Evolutionary conservation across 2,888 invertebrate genomes (phyloP), one percentile per base, ranked within the genome.

Genomic region (Anorthoa munda): DNA sequence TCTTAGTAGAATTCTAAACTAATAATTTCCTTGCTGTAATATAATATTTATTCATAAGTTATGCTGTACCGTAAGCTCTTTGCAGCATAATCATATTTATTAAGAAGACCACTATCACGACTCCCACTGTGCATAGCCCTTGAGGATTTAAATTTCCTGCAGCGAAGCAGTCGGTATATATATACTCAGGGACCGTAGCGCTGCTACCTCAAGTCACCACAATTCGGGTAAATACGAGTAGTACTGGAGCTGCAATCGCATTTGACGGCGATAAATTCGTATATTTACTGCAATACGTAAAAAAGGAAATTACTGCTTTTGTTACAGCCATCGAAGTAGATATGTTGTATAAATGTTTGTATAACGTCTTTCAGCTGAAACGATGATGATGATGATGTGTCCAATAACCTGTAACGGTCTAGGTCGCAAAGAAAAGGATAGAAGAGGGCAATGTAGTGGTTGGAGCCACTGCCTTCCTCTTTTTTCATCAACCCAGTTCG

Each of bases 141-240:
- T 46, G 65, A 68, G 67, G 60, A 68, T 85, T 83, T 80, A 77
- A 84, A 84, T 84, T 85, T 84, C 77, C 84, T 82, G 77, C 48
- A 51, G 58, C 65, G 18, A 58, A 46, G 71, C 71, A 55, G 21
- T 21, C 17, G 18, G 75, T 60, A 26, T 46, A 66, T 60, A 26
- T 46, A 66, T 2, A 76, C 66, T 67, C 55, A 18, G 63, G 12
- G 17, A 59, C 23, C 59, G 58, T 50, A 55, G 21, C 55, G 64
- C 60, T 60, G 70, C 39, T 39, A 63, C 60, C 50, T 72, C 67
- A 55, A 51, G 68, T 55, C 48, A 68, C 68, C 67, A 75, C 48
- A 75, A 71, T 64, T 59, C 46, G 60, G 13, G 59, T 66, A 75
- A 69, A 75, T 60, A 66, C 3, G 39, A 13, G 5, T 31, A 76